Conservation (phyloP, 2,888 invertebrate species). For the Drosophila falleni region DNA sequence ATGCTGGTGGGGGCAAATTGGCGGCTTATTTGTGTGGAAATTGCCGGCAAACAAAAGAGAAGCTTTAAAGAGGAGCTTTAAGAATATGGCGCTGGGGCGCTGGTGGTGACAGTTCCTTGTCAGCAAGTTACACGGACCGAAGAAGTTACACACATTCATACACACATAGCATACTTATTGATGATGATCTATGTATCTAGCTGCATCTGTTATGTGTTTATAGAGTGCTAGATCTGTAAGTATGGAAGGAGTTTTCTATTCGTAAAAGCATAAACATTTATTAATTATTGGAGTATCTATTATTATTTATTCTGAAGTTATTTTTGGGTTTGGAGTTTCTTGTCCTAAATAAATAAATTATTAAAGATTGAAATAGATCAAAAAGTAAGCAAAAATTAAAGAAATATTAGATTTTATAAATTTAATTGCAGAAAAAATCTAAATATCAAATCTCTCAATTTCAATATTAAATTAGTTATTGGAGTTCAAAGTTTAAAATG, state of each 20-base stretch:
- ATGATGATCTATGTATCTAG: constrained; percentile 17
- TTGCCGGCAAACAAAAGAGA: constrained; percentile 47
- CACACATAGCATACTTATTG: background rate
- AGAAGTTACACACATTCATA: background rate
- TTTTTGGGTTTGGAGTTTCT: background rate
- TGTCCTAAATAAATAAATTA: too few species aligned
- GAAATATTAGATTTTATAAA: too few species aligned
- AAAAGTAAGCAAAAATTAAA: too few species aligned
- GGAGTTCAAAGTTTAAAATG: too few species aligned
- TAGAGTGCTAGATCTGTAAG: background rate
- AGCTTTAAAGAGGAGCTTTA: constrained; percentile 35
- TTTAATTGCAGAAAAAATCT: too few species aligned
- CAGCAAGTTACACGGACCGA: constrained; percentile 67
- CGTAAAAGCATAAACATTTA: background rate
- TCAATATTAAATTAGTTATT: too few species aligned
- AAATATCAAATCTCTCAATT: too few species aligned
- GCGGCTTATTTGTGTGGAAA: constrained; percentile 74
- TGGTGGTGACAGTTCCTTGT: constrained; percentile 81
- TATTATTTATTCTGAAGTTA: background rate
- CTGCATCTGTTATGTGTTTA: background rate
- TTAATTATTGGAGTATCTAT: background rate
- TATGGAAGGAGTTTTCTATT: background rate
- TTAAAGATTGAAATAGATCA: too few species aligned
- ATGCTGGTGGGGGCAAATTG: constrained; percentile 67
- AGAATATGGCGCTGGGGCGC: constrained; percentile 58